Evolutionary conservation across 1,140 invertebrate genomes (phyloP), one percentile per base, ranked within the genome.

Genomic region (Nebria ingens): DNA sequence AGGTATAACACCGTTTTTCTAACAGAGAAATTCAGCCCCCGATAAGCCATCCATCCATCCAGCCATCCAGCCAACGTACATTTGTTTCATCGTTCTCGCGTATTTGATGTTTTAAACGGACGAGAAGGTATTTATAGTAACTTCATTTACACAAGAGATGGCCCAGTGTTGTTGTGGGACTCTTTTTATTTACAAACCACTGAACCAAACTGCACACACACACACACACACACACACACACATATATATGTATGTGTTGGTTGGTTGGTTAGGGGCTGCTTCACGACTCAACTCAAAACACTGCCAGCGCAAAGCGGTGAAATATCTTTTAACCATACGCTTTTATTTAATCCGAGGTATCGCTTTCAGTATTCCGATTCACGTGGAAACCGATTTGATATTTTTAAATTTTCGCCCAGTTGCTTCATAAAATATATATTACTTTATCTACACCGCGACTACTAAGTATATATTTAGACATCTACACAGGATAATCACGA

Each of bases 271-370:
- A n/a, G n/a, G n/a, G n/a, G n/a, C 40, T 45, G 9, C 15, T 45
- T 17, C 6, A 12, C 15, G 15, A 12, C 40, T 17, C 9, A 12
- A 9, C 40, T 45, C 40, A 12, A 4, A 9, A 6, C 40, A 45
- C 40, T 17, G 15, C 17, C 13, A 6, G 25, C 13, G 13, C 13
- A 29, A n/a, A n/a, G n/a, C n/a, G n/a, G n/a, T n/a, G n/a, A n/a
- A n/a, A n/a, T 34, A 34, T n/a, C 25, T n/a, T n/a, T n/a, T 34
- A 6, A 34, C 25, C 6, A 9, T n/a, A 34, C 4, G 6, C 9
- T 45, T 45, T 45, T 45, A 45, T 45, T 45, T 45, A 45, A 45
- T 45, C 40, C 40, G 40, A 6, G n/a, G 40, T 45, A 45, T 45
- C 40, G 40, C 17, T 34, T 45, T 45, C 40, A 45, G 40, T 45